Conservation (phyloP, 2,113 vertebrate genomes). For the Lepisosteus osseus region DNA sequence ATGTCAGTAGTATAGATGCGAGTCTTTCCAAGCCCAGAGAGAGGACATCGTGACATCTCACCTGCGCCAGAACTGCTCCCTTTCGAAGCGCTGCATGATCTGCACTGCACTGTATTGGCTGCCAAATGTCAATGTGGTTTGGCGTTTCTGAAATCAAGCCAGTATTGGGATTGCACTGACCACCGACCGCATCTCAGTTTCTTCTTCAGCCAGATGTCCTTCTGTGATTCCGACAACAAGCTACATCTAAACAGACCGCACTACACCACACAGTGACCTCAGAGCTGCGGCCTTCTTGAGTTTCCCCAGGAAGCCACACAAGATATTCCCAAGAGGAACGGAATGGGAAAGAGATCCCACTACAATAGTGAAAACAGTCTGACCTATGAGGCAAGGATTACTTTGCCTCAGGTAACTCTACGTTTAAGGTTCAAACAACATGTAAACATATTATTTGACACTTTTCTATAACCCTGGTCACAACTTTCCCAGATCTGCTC, state of each 20-base stretch:
- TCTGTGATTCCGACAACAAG: not conserved
- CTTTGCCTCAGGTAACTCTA: not conserved
- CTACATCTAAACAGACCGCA: not conserved
- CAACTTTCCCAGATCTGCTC: no score
- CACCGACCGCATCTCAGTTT: slow-evolving; percentile 7
- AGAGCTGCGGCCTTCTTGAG: not conserved
- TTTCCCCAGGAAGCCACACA: not conserved
- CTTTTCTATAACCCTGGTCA: no score
- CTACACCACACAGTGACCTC: not conserved
- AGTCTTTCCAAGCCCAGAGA: not conserved
- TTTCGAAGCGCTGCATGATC: not conserved
- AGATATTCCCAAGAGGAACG: not conserved
- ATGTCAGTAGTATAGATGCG: not conserved
- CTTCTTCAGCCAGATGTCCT: not conserved
- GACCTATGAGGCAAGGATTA: not conserved
- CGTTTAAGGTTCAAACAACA: not conserved
- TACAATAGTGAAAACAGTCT: not conserved
- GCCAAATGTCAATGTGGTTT: slow-evolving; percentile 7
- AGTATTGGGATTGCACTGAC: slow-evolving; percentile 2
- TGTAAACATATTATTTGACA: not conserved
- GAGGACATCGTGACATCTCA: not conserved
- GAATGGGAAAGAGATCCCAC: not conserved
- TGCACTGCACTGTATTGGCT: not conserved
- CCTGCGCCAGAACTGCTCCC: not conserved
- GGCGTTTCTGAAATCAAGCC: slow-evolving; percentile 7